Percentiles rank a stretch among this genome's conserved stretches.
Conservation (phyloP, 2,113 vertebrate species). For the Ammospiza caudacuta region DNA sequence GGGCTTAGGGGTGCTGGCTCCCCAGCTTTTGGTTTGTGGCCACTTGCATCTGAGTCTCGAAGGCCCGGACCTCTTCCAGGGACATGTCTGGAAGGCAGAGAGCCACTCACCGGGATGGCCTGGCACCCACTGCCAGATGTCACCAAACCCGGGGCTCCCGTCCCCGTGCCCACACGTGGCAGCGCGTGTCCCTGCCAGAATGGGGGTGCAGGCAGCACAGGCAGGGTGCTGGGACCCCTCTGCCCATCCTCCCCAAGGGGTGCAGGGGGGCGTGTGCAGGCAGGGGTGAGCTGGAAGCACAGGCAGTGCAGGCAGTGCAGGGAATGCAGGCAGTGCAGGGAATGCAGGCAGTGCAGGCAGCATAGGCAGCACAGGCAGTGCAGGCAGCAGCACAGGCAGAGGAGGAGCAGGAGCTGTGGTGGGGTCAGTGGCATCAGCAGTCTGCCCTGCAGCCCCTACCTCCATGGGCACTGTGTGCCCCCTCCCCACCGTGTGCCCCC, state of each 20-base stretch:
- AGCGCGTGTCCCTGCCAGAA: not conserved
- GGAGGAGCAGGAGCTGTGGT: not conserved
- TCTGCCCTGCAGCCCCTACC: not conserved
- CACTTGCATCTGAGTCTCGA: conserved; percentile 74
- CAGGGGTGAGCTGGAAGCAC: not conserved
- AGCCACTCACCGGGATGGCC: not conserved
- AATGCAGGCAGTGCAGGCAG: not conserved
- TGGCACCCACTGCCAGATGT: not conserved
- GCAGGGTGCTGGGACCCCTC: not conserved
- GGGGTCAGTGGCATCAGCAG: not conserved
- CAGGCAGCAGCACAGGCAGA: not conserved
- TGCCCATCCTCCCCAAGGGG: accelerated
- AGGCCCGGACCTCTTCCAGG: conserved; percentile 71
- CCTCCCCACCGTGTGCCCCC: accelerated
- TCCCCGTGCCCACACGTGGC: accelerated
- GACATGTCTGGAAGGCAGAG: conserved; percentile 74
- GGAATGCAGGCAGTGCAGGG: not conserved
- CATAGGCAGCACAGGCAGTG: accelerated
- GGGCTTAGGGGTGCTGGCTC: conserved; percentile 54
- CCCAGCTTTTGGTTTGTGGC: conserved; percentile 74
- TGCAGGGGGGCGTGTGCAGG: not conserved
- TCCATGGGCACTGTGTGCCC: accelerated
- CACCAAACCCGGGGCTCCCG: not conserved
- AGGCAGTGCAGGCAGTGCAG: not conserved
- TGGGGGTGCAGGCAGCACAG: not conserved